phyloP scores from a whole-genome alignment of 2,888 invertebrate genomes.

The Tipula helvola region DNA sequence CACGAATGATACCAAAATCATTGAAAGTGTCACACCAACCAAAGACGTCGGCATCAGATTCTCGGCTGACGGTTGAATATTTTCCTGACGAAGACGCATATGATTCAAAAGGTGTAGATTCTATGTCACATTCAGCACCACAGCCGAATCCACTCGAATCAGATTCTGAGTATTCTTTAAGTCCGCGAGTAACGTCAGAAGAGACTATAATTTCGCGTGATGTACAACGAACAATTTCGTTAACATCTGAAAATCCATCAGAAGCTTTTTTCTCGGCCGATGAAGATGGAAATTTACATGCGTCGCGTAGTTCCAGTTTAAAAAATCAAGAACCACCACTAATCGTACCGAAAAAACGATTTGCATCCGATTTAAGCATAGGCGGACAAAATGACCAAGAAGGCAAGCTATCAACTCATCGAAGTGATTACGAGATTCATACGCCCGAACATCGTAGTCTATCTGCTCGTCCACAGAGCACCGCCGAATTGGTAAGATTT shows the following conservation, averaged over 20 bases:
- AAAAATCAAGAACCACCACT: constrained; percentile 14
- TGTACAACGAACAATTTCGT: constrained; percentile 67
- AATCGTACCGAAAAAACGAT: constrained; percentile 26
- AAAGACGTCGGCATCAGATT: constrained; percentile 77
- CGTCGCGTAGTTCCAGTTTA: constrained; percentile 27
- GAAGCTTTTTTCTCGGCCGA: constrained; percentile 91
- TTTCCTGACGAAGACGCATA: constrained; percentile 41
- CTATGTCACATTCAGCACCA: constrained; percentile 36
- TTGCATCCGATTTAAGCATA: constrained; percentile 34
- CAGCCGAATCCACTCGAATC: constrained; percentile 35
- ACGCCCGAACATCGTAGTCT: constrained; percentile 44
- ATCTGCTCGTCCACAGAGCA: constrained; percentile 34
- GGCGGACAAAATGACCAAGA: constrained; percentile 31
- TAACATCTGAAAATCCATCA: constrained; percentile 81
- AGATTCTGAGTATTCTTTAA: constrained; percentile 32
- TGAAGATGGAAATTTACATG: constrained; percentile 53
- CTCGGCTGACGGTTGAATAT: constrained; percentile 69
- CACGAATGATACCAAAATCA: constrained; percentile 16
- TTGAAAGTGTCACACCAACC: constrained; percentile 43
- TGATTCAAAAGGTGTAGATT: constrained; percentile 30
- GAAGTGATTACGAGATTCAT: constrained; percentile 51
- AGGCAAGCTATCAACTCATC: constrained; percentile 38
- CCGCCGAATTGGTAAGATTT: constrained; percentile 33
- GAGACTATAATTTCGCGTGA: constrained; percentile 29
- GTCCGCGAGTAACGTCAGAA: constrained; percentile 21